Base-by-base conservation (phyloP, 2,888 invertebrate species). In the Hirtodrosophila alboralis region DNA sequence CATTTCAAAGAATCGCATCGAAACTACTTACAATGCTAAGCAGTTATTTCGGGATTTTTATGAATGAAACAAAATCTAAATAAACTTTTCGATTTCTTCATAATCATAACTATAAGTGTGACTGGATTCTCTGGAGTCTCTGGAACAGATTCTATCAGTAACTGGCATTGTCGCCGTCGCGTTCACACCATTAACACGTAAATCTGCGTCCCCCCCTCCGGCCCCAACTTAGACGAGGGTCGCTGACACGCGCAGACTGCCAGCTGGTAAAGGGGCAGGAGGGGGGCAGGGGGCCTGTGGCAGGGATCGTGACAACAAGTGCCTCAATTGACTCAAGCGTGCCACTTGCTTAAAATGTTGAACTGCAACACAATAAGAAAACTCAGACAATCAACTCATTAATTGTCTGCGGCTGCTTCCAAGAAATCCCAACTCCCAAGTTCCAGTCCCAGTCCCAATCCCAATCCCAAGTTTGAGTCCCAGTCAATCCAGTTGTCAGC, bases 271-370 rank as follows among this genome's bases (percentile, higher is more conserved):
- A 13, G 16, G 12, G 10, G 18, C 9, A 10, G 8, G 13, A n/a
- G 28, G 10, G 9, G n/a, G 5, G 8, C 6, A 1, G 9, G 31
- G n/a, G 18, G 6, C 12, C 28, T 10, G 1, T 12, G 26, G n/a
- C 21, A 26, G 7, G 37, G 75, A 74, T 70, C 70, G 70, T 70
- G 70, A 71, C 71, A 69, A 75, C 74, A 68, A 68, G 68, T 74
- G 68, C 53, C 38, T 36, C 73, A 66, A 69, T 73, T 72, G 68
- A 71, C 53, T 51, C 74, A 37, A 16, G 44, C 31, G 31, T 31
- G 49, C 23, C 51, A 26, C 4, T 23, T 45, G 49, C 13, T 4
- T 8, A 33, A 18, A 12, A 27, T n/a, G 26, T 33, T 23, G 36
- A 21, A 26, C 12, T 41, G 49, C 65, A 63, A 38, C 47, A 54